A percentile compares a stretch with the other conserved stretches of the same genome.
Evolutionary conservation across 2,888 invertebrate species (phyloP).

Genomic region (Terebella lapidaria): DNA sequence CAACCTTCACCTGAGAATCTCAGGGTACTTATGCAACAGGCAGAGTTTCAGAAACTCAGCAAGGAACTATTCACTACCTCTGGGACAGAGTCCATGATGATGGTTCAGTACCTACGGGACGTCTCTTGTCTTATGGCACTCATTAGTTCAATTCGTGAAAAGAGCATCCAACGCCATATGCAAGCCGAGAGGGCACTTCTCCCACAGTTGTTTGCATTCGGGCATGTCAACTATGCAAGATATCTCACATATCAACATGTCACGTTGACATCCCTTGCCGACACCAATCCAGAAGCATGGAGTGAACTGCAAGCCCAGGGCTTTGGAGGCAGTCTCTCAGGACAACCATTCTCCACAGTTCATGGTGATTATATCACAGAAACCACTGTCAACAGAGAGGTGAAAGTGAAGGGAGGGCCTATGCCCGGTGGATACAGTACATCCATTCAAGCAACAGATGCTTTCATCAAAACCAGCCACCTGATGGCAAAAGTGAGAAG

Average conservation of each 20-base stretch:
- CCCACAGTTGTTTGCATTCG: background rate
- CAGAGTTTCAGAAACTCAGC: background rate
- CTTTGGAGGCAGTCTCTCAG: background rate
- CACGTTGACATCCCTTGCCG: background rate
- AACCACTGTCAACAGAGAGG: background rate
- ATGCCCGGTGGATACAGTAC: too few relatives aligned
- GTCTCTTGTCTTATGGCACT: too few relatives aligned
- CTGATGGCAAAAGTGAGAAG: background rate
- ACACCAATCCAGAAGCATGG: background rate
- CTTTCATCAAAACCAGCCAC: background rate
- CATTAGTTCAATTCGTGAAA: background rate
- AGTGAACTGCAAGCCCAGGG: background rate
- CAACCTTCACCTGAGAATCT: background rate
- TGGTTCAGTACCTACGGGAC: too few relatives aligned
- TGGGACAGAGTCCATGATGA: too few relatives aligned
- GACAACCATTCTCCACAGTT: background rate
- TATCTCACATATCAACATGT: conserved; percentile 2
- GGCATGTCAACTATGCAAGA: conserved; percentile 1
- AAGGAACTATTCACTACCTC: background rate
- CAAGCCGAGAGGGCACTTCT: background rate
- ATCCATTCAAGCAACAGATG: too few relatives aligned
- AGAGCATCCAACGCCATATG: background rate
- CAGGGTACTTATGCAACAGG: background rate
- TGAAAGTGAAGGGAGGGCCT: too few relatives aligned
- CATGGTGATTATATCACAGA: background rate